Conservation (phyloP, 2,888 invertebrate species). For the Caenorhabditis wallacei region DNA sequence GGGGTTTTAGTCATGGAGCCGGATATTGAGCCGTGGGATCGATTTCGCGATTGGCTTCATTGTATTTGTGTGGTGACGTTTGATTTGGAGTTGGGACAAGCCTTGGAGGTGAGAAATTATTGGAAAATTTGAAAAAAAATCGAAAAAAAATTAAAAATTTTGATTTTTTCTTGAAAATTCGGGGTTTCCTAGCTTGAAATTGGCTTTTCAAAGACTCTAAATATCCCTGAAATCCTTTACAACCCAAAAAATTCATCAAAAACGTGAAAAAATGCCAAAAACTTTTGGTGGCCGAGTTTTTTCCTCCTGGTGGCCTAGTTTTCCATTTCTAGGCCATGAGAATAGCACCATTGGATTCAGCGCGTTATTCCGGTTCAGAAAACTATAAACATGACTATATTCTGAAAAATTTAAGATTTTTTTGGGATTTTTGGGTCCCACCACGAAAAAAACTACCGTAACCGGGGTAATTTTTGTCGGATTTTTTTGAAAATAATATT, state of each 20-base stretch:
- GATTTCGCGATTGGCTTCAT: constrained; percentile 93
- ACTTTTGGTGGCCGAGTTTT: too few species aligned
- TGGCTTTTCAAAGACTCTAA: too few species aligned
- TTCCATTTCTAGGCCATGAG: neutral
- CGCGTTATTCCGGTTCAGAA: too few species aligned
- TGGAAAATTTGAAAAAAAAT: neutral
- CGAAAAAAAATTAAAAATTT: neutral
- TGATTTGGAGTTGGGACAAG: constrained; percentile 98
- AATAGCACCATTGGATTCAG: too few species aligned
- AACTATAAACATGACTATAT: too few species aligned
- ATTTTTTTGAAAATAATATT: too few species aligned
- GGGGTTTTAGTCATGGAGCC: constrained; percentile 56
- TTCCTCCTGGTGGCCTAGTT: neutral
- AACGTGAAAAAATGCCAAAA: too few species aligned
- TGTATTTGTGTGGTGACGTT: constrained; percentile 99
- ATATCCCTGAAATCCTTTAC: too few species aligned
- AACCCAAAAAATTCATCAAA: too few species aligned
- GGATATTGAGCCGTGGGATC: constrained; percentile 84
- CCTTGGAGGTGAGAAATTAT: constrained; percentile 89
- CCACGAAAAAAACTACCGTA: neutral
- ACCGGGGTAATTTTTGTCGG: too few species aligned
- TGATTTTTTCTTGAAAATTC: neutral
- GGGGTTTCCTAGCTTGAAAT: neutral
- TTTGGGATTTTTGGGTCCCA: neutral
- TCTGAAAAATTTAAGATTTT: too few species aligned